These are phyloP conservation scores for Camelus bactrianus DNA, from an alignment of 2,113 vertebrate species.

Conservation along the genomic window DNA sequence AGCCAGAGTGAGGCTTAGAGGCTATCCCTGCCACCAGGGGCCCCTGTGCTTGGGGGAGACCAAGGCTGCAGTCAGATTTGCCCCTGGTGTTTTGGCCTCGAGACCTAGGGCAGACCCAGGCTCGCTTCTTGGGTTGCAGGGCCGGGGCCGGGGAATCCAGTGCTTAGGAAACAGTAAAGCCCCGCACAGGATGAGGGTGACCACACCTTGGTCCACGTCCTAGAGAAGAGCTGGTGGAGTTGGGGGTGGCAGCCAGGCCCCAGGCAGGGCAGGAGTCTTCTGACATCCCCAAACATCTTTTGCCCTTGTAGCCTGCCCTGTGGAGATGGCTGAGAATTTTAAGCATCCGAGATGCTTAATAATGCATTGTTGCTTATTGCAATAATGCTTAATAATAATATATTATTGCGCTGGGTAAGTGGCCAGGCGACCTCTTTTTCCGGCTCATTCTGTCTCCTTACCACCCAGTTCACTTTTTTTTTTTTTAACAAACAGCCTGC, in stretches of 20 bases:
- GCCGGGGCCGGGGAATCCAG: fast-evolving
- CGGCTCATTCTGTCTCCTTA: fast-evolving
- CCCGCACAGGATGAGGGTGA: fast-evolving
- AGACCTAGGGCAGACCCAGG: background rate
- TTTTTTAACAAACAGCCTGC: background rate
- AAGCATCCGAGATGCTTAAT: background rate
- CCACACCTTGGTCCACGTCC: fast-evolving
- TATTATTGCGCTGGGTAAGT: fast-evolving
- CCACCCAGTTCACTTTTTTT: background rate
- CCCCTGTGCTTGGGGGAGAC: background rate
- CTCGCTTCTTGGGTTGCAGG: fast-evolving
- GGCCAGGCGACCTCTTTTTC: background rate
- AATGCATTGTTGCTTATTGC: too few relatives aligned
- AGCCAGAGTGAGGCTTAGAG: fast-evolving
- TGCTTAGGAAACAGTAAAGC: fast-evolving
- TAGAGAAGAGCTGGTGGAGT: fast-evolving
- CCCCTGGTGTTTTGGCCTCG: fast-evolving
- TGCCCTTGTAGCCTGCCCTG: background rate
- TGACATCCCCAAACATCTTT: fast-evolving
- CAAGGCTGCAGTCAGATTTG: fast-evolving
- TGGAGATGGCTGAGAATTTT: fast-evolving
- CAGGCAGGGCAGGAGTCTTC: background rate
- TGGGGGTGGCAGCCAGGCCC: background rate
- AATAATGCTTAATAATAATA: too few relatives aligned
- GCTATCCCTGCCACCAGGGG: fast-evolving